A percentile compares a stretch with the other conserved stretches of the same genome.
Evolutionary conservation across 1,140 invertebrate species (phyloP).

Genomic region (Drepana arcuata): DNA sequence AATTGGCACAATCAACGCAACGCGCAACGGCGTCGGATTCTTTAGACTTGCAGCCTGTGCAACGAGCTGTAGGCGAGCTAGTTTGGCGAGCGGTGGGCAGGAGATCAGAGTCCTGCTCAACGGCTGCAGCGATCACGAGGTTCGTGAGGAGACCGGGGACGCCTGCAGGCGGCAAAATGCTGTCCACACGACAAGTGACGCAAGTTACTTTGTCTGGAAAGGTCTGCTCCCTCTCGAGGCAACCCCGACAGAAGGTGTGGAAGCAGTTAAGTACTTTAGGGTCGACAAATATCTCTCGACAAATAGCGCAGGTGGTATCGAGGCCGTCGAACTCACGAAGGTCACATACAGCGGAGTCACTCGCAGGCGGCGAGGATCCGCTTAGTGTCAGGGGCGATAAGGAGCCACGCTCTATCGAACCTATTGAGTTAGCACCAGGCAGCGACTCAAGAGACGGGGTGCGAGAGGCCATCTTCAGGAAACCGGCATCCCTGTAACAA

Average conservation of each 20-base stretch:
- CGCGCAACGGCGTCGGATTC: slow-evolving; percentile 89
- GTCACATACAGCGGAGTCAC: slow-evolving; percentile 85
- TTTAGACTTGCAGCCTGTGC: slow-evolving; percentile 90
- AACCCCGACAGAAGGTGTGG: slow-evolving; percentile 86
- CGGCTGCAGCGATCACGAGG: slow-evolving; percentile 76
- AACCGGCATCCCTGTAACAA: slow-evolving; percentile 72
- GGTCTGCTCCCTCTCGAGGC: slow-evolving; percentile 81
- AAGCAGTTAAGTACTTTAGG: slow-evolving; percentile 86
- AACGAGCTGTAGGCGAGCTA: slow-evolving; percentile 74
- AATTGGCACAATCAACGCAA: slow-evolving; percentile 96
- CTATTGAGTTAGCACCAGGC: slow-evolving; percentile 89
- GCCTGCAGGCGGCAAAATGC: slow-evolving; percentile 71
- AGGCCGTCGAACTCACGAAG: slow-evolving; percentile 70
- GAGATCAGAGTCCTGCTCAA: slow-evolving; percentile 68
- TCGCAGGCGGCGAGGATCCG: slow-evolving; percentile 85
- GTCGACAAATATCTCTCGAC: slow-evolving; percentile 82
- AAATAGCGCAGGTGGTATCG: slow-evolving; percentile 83
- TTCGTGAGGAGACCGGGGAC: slow-evolving; percentile 79
- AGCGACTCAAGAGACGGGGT: slow-evolving; percentile 93
- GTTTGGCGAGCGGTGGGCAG: slow-evolving; percentile 59
- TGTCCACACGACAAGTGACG: slow-evolving; percentile 84
- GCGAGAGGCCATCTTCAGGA: slow-evolving; percentile 74
- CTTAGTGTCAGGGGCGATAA: slow-evolving; percentile 84
- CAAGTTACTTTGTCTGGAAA: slow-evolving; percentile 87
- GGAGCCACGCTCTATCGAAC: slow-evolving; percentile 82